A percentile compares a stretch with the other conserved stretches of the same genome.
These are phyloP conservation scores for Scaptomyza montana DNA, from an alignment of 1,140 invertebrate genomes.

Conservation along the genomic window DNA sequence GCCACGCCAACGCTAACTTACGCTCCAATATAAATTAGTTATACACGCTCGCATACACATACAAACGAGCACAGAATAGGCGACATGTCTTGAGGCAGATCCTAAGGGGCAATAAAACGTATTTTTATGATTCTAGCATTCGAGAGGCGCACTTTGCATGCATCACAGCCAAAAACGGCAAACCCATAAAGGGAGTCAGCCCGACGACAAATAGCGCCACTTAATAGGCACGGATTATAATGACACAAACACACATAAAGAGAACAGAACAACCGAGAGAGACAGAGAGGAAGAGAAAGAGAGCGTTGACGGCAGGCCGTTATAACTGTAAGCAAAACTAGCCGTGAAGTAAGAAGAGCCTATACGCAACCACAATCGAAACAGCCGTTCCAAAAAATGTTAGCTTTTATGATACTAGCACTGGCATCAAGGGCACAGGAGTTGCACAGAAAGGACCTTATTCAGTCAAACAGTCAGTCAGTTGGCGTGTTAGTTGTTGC, in stretches of 20 bases:
- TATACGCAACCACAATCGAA: constrained; percentile 68
- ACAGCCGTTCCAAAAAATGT: constrained; percentile 66
- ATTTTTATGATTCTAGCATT: constrained; percentile 75
- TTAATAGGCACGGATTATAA: constrained; percentile 82
- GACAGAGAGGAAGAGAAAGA: constrained; percentile 6
- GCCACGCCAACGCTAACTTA: constrained; percentile 34
- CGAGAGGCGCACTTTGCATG: constrained; percentile 74
- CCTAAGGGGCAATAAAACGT: constrained; percentile 76
- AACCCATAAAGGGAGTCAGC: constrained; percentile 75
- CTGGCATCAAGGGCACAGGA: constrained; percentile 18
- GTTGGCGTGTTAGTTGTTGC: neutral
- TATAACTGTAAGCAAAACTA: constrained; percentile 75
- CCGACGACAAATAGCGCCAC: constrained; percentile 75
- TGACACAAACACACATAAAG: constrained; percentile 47
- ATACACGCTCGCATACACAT: constrained; percentile 23
- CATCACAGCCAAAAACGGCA: constrained; percentile 48
- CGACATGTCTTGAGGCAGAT: constrained; percentile 70
- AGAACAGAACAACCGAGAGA: constrained; percentile 5
- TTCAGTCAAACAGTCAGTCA: neutral
- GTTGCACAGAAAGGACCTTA: constrained; percentile 14
- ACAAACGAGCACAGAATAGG: constrained; percentile 5
- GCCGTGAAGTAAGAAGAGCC: constrained; percentile 67
- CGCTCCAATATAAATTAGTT: constrained; percentile 75
- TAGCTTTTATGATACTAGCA: constrained; percentile 72
- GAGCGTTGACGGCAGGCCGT: constrained; percentile 35